These are phyloP conservation scores for Herpailurus yagouaroundi DNA, from an alignment of 2,113 vertebrate species.

Conservation along the genomic window DNA sequence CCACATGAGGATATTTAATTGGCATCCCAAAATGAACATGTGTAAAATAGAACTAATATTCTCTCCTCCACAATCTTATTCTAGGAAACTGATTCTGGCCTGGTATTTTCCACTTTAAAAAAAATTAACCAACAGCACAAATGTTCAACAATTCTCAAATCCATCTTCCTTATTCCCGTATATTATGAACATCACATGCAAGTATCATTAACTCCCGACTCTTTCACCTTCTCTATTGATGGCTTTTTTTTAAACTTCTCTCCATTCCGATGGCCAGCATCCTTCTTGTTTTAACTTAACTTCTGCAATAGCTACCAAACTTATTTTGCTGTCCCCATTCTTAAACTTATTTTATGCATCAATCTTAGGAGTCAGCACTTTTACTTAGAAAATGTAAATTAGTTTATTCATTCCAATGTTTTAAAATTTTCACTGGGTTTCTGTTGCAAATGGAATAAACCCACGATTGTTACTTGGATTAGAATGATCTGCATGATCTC, in stretches of 20 bases:
- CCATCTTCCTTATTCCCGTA: not conserved
- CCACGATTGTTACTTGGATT: not conserved
- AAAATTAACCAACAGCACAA: not conserved
- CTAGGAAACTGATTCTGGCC: not conserved
- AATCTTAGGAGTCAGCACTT: not conserved
- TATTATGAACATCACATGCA: not conserved
- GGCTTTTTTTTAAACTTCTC: not conserved
- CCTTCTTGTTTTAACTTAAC: not conserved
- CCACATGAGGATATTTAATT: not conserved
- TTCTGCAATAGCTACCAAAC: not conserved
- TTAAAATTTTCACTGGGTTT: not conserved
- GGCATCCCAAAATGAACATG: not conserved
- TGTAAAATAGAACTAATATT: not conserved
- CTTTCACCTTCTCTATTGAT: not conserved
- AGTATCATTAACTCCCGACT: not conserved
- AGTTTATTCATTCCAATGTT: not conserved
- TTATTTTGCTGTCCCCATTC: not conserved
- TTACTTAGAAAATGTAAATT: not conserved
- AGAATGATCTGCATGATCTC: not conserved
- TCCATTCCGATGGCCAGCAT: not conserved
- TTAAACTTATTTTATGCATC: not conserved
- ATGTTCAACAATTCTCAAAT: not conserved
- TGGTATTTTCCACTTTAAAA: not conserved
- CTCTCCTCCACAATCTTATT: not conserved
- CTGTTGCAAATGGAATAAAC: slow-evolving; percentile 5